A percentile compares a stretch with the other conserved stretches of the same genome.
Evolutionary conservation across 2,113 vertebrate genomes (phyloP).

Genomic region (Percopsis transmontana): DNA sequence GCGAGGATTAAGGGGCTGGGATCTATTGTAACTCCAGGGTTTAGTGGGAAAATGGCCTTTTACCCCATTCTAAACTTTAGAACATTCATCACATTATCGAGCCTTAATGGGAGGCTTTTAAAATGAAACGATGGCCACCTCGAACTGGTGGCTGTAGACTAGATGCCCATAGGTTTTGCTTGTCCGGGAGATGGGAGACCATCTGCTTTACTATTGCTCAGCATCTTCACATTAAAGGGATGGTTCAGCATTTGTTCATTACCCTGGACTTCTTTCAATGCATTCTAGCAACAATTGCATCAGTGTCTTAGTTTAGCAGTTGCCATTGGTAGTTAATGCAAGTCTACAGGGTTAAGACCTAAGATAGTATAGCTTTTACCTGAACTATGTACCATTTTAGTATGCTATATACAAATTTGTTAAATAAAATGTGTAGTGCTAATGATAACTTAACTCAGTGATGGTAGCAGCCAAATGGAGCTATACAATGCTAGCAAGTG

Average conservation of each 20-base stretch:
- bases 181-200: slow-evolving; percentile 6
- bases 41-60: too few species aligned
- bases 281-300: not conserved
- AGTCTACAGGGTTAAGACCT: slow-evolving; percentile 62
- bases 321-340: slow-evolving; percentile 67
- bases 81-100: too few species aligned
- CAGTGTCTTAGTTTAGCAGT: not conserved
- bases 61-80: too few species aligned
- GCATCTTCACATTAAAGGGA: slow-evolving; percentile 3
- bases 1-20: too few species aligned
- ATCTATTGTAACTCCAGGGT: too few species aligned
- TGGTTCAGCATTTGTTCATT: not conserved
- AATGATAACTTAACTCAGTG: too few species aligned
- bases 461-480: too few species aligned
- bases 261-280: not conserved
- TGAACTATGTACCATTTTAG: too few species aligned
- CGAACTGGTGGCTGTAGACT: slow-evolving; percentile 41
- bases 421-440: too few species aligned
- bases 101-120: not conserved
- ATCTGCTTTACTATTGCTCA: slow-evolving; percentile 8
- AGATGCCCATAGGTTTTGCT: not conserved
- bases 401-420: too few species aligned
- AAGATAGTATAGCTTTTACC: too few species aligned
- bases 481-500: too few species aligned
- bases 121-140: slow-evolving; percentile 25